These are phyloP conservation scores for Thinocorus orbignyianus DNA, from an alignment of 2,113 vertebrate genomes.

Conservation along the genomic window DNA sequence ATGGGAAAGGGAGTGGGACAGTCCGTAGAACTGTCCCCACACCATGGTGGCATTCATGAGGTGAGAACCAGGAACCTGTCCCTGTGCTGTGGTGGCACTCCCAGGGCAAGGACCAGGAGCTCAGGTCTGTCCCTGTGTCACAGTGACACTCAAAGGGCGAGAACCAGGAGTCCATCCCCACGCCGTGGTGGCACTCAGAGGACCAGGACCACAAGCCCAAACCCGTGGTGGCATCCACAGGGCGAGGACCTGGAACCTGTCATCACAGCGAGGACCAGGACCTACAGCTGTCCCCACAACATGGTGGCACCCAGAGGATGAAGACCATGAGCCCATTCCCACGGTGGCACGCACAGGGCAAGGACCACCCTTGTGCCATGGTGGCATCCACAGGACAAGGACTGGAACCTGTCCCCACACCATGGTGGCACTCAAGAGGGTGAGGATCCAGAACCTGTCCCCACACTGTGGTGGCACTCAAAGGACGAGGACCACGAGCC, in stretches of 20 bases:
- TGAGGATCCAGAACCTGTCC: background rate
- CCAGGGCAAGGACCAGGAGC: accelerated
- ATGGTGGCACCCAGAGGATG: background rate
- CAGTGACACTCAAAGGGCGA: too few species aligned
- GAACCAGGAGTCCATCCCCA: background rate
- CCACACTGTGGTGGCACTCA: background rate
- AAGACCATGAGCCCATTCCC: too few species aligned
- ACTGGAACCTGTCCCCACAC: background rate
- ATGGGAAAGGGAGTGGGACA: background rate
- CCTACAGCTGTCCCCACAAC: too few species aligned
- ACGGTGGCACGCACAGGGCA: too few species aligned
- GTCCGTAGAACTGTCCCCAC: background rate
- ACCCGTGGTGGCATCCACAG: too few species aligned
- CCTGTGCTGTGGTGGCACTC: background rate
- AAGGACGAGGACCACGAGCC: accelerated
- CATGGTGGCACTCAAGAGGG: accelerated
- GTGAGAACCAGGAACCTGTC: background rate
- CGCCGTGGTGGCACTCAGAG: accelerated
- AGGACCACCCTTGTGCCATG: too few species aligned
- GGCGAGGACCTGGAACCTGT: background rate
- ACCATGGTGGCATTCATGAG: background rate
- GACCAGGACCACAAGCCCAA: too few species aligned
- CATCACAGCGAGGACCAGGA: background rate
- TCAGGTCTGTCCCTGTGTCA: background rate
- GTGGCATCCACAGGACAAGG: background rate